A percentile compares a stretch with the other conserved stretches of the same genome.
phyloP scores from a whole-genome alignment of 2,113 vertebrate species.

The Ancistrus triradiatus region DNA sequence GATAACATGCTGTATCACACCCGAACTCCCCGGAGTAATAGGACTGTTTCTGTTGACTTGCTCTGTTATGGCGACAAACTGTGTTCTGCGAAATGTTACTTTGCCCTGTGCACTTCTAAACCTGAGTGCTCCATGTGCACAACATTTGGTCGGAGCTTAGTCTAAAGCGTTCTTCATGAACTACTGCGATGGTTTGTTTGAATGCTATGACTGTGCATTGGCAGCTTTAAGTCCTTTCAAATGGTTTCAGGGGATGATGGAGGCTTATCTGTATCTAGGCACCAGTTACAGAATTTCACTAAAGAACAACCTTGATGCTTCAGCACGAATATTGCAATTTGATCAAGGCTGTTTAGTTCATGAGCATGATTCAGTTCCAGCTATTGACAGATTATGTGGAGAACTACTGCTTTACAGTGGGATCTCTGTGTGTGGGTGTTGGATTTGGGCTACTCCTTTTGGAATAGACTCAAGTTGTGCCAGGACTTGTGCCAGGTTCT shows the following conservation, averaged over 20 bases:
- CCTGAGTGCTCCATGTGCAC: neutral
- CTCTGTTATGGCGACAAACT: slow-evolving; percentile 37
- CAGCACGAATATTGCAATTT: slow-evolving; percentile 3
- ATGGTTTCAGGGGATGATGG: neutral
- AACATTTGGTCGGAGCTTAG: neutral
- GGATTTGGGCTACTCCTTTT: slow-evolving; percentile 34
- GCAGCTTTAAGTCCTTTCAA: slow-evolving; percentile 6
- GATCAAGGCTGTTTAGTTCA: slow-evolving; percentile 12
- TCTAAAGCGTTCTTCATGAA: neutral
- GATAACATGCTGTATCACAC: slow-evolving; percentile 50
- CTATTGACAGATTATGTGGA: neutral
- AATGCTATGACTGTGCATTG: neutral
- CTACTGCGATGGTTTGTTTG: neutral
- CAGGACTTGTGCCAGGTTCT: slow-evolving; percentile 24
- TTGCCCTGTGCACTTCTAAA: neutral
- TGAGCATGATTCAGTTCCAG: neutral
- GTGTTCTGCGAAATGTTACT: slow-evolving; percentile 12
- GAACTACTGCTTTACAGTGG: slow-evolving; percentile 7
- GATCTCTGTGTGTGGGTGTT: slow-evolving; percentile 16
- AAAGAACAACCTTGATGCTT: slow-evolving; percentile 5
- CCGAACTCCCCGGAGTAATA: slow-evolving; percentile 23
- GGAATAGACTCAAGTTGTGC: slow-evolving; percentile 17
- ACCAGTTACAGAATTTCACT: neutral
- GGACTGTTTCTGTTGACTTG: slow-evolving; percentile 31
- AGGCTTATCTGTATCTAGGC: neutral